Evolutionary conservation across 2,113 vertebrate species (phyloP), one percentile per base, ranked within the genome.

Genomic region (Apteryx owenii): DNA sequence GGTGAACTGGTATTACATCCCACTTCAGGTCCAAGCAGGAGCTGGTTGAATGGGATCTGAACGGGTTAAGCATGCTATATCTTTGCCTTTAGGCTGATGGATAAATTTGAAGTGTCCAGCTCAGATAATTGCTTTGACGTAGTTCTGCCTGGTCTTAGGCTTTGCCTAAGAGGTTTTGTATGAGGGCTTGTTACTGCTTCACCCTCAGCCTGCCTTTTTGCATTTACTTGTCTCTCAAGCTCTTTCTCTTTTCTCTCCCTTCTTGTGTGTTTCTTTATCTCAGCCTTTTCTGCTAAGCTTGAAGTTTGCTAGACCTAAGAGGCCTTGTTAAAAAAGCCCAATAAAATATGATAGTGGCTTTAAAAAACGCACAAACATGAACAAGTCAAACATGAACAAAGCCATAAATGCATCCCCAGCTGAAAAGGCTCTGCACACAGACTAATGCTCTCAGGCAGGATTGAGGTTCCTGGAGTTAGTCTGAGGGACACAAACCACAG

Each of bases 321-420:
- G 60, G 29, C 44, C 53, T 94, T 93, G 75, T 88, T 61, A 85
- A 54, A 93, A 85, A 91, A 92, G 54, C 14, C 62, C 21, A 78
- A 61, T 93, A 88, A 97, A 94, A 97, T 80, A 80, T 23, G 76
- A 94, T 82, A 36, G 1, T 64, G 42, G 76, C 79, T 97, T 78
- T 86, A 88, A 81, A 95, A 96, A 97, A 29, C 65, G 40, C 61
- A 88, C 0, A 0, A 91, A 75, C 20, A 22, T 28, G n/a, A 94
- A 90, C 68, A 92, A 95, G 61, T 82, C 44, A 88, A 36, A 36
- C 36, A 36, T 36, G 36, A 36, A 36, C 36, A 36, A 92, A 89
- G 38, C 42, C 7, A 9, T 93, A 96, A 96, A 93, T 2, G 9
- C 4, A 2, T 46, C n/a, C 73, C 60, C 89, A 87, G 70, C 22